Percentiles rank a stretch among this genome's conserved stretches.
Evolutionary conservation across 1,140 invertebrate species (phyloP).

Genomic region (Periplaneta americana): DNA sequence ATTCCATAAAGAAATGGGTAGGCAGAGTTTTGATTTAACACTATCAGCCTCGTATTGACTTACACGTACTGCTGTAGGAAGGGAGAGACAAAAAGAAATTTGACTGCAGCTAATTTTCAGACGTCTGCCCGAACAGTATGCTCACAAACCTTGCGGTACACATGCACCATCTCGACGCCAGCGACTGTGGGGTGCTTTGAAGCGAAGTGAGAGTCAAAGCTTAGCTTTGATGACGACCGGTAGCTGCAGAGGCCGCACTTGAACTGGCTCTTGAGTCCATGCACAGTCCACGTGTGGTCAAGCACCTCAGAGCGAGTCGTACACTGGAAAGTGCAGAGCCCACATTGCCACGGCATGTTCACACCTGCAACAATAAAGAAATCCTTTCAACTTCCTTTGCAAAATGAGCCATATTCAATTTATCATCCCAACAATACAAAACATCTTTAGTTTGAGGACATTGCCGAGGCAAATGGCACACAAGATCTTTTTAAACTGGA

Average conservation of each 20-base stretch:
- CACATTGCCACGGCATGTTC: conserved; percentile 56
- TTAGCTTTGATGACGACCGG: conserved; percentile 46
- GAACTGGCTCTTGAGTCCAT: conserved; percentile 57
- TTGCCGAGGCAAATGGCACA: no score
- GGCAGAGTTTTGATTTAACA: no score
- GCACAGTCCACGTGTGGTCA: conserved; percentile 46
- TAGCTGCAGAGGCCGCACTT: conserved; percentile 59
- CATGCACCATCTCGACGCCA: neutral
- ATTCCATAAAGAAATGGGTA: no score
- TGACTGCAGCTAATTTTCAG: no score
- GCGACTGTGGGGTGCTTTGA: conserved; percentile 37
- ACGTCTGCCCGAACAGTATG: no score
- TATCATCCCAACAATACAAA: no score
- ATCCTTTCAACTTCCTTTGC: neutral
- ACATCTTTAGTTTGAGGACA: no score
- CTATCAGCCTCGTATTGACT: no score
- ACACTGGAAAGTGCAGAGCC: conserved; percentile 55
- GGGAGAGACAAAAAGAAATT: no score
- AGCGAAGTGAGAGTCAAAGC: conserved; percentile 50
- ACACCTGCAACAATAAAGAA: neutral
- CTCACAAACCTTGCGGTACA: neutral
- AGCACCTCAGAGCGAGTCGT: conserved; percentile 51
- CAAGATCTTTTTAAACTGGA: no score
- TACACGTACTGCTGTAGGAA: no score
- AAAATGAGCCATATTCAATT: no score